These are phyloP conservation scores for Myotis daubentonii DNA, from an alignment of 2,797 vertebrate genomes.

Conservation along the genomic window DNA sequence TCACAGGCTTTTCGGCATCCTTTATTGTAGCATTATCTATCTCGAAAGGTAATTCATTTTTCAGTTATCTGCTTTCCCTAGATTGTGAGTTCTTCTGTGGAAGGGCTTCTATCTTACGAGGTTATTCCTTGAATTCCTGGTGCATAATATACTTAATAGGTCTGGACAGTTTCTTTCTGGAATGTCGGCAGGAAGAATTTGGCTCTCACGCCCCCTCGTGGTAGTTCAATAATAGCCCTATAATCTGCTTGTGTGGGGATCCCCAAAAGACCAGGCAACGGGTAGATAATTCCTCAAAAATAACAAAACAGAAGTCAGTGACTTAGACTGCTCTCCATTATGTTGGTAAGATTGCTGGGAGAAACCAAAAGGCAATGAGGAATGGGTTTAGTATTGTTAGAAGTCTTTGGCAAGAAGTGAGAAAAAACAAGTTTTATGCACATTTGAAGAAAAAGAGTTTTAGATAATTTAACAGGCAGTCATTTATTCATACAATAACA, in stretches of 20 bases:
- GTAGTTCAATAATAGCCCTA: not conserved
- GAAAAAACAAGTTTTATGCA: not conserved
- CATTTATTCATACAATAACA: conserved; percentile 53
- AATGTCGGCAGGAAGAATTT: not conserved
- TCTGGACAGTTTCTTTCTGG: not conserved
- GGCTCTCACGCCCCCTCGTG: not conserved
- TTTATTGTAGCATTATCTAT: not conserved
- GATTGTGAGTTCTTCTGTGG: not conserved
- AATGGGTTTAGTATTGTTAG: not conserved
- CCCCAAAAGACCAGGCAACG: not conserved
- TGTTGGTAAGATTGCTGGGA: not conserved
- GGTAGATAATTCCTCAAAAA: not conserved
- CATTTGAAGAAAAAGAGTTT: conserved; percentile 18
- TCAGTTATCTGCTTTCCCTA: not conserved
- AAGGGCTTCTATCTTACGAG: not conserved
- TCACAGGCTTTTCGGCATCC: no score
- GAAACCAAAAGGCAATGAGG: not conserved
- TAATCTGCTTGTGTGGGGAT: not conserved
- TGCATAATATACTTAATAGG: not conserved
- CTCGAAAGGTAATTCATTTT: not conserved
- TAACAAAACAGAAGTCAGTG: not conserved
- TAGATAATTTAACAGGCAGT: not conserved
- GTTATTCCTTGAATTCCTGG: not conserved
- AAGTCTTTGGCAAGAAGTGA: not conserved
- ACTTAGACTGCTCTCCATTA: not conserved